phyloP scores from a whole-genome alignment of 2,888 invertebrate species.

The Eilema sororculum region DNA sequence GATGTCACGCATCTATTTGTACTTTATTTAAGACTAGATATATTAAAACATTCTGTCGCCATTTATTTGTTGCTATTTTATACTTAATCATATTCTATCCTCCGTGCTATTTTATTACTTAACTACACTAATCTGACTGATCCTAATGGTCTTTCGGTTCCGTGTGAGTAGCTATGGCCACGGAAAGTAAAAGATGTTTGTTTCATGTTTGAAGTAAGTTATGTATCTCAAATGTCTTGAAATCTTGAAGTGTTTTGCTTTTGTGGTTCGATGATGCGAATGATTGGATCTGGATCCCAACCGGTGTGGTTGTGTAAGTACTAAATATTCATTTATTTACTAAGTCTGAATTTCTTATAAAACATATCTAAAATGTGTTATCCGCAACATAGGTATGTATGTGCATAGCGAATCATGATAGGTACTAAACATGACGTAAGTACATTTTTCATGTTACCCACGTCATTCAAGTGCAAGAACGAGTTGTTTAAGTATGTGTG shows the following conservation, averaged over 20 bases:
- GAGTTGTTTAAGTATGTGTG: slow-evolving; percentile 18
- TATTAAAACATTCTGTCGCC: too few species aligned
- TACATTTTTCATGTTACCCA: background rate
- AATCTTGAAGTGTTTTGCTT: too few species aligned
- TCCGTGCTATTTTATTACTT: too few species aligned
- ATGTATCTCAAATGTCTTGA: too few species aligned
- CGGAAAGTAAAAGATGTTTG: too few species aligned
- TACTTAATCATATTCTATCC: too few species aligned
- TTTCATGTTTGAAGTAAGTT: background rate
- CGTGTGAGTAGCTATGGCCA: background rate
- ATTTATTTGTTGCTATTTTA: too few species aligned
- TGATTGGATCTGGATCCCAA: too few species aligned
- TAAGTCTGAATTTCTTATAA: slow-evolving; percentile 16
- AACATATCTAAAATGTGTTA: slow-evolving; percentile 6
- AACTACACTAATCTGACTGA: too few species aligned
- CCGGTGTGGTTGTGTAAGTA: too few species aligned
- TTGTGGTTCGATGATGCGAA: too few species aligned
- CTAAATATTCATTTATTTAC: background rate
- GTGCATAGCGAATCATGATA: background rate
- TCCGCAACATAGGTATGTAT: background rate
- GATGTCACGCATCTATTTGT: background rate
- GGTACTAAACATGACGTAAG: slow-evolving; percentile 2
- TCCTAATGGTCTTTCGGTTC: background rate
- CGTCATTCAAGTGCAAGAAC: slow-evolving; percentile 13
- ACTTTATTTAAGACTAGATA: too few species aligned